A percentile compares a stretch with the other conserved stretches of the same genome.
These are phyloP conservation scores for Lasioglossum calceatum DNA, from an alignment of 2,888 invertebrate genomes.

Conservation along the genomic window DNA sequence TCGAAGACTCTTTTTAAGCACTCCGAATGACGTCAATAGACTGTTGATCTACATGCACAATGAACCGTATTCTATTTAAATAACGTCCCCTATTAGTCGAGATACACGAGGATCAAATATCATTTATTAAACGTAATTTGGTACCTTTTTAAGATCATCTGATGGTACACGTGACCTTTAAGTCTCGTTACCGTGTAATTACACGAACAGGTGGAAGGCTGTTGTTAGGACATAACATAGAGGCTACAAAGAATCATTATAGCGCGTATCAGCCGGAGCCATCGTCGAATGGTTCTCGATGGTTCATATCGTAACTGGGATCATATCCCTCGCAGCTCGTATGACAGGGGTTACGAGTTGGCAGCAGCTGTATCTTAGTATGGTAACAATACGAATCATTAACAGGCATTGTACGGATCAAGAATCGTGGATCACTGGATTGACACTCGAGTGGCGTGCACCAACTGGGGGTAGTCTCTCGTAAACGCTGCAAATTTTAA, in stretches of 20 bases:
- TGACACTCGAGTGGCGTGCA: not conserved
- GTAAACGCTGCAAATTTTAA: no score
- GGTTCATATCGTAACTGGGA: not conserved
- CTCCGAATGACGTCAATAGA: no score
- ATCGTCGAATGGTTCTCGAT: not conserved
- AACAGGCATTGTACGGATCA: slow-evolving; percentile 4
- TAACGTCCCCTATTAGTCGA: not conserved
- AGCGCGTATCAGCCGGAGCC: not conserved
- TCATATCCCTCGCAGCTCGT: not conserved
- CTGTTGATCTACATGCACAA: not conserved
- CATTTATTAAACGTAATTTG: not conserved
- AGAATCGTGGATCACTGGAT: slow-evolving; percentile 4
- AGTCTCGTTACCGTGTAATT: not conserved
- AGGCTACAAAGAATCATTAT: slow-evolving; percentile 1
- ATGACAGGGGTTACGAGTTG: not conserved
- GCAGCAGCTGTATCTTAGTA: not conserved
- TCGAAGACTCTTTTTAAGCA: no score
- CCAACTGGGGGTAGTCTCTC: not conserved
- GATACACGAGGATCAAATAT: not conserved
- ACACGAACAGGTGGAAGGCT: not conserved
- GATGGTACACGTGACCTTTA: not conserved
- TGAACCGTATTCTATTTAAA: not conserved
- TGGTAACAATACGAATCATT: slow-evolving; percentile 7
- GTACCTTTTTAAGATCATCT: not conserved
- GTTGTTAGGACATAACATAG: not conserved